Conservation (phyloP, 2,888 invertebrate species). For the Tetanocera ferruginea region DNA sequence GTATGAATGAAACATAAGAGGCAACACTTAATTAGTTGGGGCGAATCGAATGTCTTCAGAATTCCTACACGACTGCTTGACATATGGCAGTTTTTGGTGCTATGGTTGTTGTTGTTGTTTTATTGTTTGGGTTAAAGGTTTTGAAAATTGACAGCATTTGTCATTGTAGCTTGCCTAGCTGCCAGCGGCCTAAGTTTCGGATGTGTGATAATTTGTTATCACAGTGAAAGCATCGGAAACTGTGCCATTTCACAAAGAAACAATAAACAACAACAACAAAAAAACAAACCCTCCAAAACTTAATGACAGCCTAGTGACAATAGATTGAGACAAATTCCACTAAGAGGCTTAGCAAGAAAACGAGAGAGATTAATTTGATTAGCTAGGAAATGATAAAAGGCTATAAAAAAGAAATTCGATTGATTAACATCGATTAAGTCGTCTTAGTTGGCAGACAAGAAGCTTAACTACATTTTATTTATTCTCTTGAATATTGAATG, state of each 20-base stretch:
- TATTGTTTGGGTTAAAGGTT: slow-evolving; percentile 11
- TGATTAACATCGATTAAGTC: not conserved
- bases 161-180: slow-evolving; percentile 42
- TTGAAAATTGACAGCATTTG: slow-evolving; percentile 46
- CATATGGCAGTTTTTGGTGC: slow-evolving; percentile 7
- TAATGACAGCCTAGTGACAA: slow-evolving; percentile 1
- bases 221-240: slow-evolving; percentile 53
- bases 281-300: not conserved
- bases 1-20: slow-evolving; percentile 30
- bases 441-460: not conserved
- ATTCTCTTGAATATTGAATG: too few relatives aligned
- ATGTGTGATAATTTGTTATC: slow-evolving; percentile 52
- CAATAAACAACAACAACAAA: too few relatives aligned
- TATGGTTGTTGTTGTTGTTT: not conserved
- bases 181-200: slow-evolving; percentile 19
- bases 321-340: not conserved
- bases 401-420: not conserved
- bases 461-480: not conserved
- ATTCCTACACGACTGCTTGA: not conserved
- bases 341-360: not conserved
- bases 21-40: slow-evolving; percentile 33
- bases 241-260: slow-evolving; percentile 19
- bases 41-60: slow-evolving; percentile 20
- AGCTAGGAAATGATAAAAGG: not conserved
- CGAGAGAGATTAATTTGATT: slow-evolving; percentile 9